Evolutionary conservation across 2,888 invertebrate species (phyloP), one percentile per base, ranked within the genome.

Genomic region (Drosophila diplacantha): DNA sequence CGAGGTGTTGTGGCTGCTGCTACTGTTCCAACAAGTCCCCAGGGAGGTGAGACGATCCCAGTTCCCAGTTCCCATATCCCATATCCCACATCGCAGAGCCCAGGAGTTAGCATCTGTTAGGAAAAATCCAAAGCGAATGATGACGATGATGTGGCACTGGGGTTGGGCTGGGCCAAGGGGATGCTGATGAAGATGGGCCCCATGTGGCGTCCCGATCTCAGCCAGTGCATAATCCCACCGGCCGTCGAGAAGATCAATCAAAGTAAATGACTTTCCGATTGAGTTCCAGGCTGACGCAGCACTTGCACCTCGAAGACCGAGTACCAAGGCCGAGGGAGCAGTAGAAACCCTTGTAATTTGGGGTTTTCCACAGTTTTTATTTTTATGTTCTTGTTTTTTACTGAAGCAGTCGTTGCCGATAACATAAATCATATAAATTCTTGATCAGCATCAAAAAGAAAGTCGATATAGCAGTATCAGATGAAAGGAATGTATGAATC

Each of bases 181-280:
- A 55, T 46, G 54, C 46, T 37, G 31, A 41, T 47, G 44, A 57
- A 47, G 43, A 57, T 52, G 29, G 39, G 53, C 44, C 61, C 63
- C 53, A 46, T 29, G 49, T 61, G 61, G 44, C 29, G 35, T 54
- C 71, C 53, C 75, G 75, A 75, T 79, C 74, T 66, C 64, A 69
- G 69, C 59, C 72, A 44, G 62, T 49, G 62, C 71, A 69, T 71
- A 29, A 26, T 16, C 46, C 24, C 34, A 37, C 14, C 14, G 44
- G 44, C 18, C 39, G 73, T 67, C 67, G 71, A 74, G 70, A 74
- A 74, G 80, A 76, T 80, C 77, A 80, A 77, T 80, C 77, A 77
- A 76, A 73, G 63, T 60, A 71, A 73, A 74, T 69, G 77, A 75
- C 65, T 77, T 72, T 73, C 56, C 74, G 68, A 76, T 75, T 73